Conservation (phyloP, 2,797 vertebrate genomes). For the Rhynchotus rufescens region DNA sequence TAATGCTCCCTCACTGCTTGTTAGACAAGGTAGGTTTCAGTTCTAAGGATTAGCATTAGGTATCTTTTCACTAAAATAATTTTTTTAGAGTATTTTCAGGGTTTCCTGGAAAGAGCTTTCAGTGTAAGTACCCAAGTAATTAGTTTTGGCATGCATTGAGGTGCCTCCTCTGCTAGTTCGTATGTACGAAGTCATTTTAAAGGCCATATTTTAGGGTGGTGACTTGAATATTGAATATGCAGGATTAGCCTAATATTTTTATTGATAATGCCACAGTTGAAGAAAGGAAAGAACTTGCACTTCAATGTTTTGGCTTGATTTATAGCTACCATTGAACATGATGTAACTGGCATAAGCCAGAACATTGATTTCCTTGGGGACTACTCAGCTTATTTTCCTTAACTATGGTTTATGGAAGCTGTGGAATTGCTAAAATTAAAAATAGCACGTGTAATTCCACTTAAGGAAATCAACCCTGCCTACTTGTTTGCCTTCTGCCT, state of each 20-base stretch:
- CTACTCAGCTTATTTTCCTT: background rate
- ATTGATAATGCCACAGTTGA: background rate
- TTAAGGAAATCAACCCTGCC: background rate
- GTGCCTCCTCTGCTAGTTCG: background rate
- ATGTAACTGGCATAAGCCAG: background rate
- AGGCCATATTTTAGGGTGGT: background rate
- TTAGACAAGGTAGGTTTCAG: background rate
- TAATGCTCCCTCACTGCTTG: background rate
- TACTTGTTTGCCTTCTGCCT: background rate
- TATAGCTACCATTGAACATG: background rate
- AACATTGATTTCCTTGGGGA: background rate
- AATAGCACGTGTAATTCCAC: background rate
- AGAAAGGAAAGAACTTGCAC: background rate
- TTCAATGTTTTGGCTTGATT: background rate
- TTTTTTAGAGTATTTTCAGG: background rate
- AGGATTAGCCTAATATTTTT: background rate
- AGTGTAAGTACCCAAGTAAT: background rate
- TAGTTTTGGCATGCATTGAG: background rate
- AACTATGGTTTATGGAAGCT: background rate
- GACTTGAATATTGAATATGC: background rate
- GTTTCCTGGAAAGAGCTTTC: background rate
- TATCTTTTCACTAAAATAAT: background rate
- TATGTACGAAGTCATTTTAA: background rate
- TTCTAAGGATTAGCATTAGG: fast-evolving
- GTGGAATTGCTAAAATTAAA: background rate